A percentile compares a stretch with the other conserved stretches of the same genome.
phyloP scores from a whole-genome alignment of 2,797 vertebrate genomes.

The Mormyrops boulengeri region DNA sequence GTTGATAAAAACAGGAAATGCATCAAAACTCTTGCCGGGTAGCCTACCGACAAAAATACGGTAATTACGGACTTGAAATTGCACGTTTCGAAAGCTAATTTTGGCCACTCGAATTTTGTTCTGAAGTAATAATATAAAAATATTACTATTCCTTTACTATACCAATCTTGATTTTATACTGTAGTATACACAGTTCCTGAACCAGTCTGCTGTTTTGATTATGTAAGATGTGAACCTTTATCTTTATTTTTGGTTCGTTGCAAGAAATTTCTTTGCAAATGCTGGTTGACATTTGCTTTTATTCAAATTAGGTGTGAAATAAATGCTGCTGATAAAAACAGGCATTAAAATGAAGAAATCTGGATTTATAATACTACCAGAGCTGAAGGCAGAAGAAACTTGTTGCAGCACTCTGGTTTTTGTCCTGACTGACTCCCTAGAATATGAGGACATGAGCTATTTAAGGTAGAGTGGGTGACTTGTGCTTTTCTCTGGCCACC shows the following conservation, averaged over 20 bases:
- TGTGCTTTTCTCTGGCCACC: neutral
- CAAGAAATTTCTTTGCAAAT: neutral
- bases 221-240: neutral
- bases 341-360: neutral
- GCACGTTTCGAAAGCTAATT: neutral
- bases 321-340: neutral
- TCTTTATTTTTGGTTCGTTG: neutral
- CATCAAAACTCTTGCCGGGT: neutral
- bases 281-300: neutral
- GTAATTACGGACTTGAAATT: neutral
- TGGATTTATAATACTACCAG: neutral
- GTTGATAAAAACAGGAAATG: neutral
- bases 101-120: neutral
- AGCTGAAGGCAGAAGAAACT: neutral
- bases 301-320: neutral
- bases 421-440: neutral
- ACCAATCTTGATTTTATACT: neutral
- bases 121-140: neutral
- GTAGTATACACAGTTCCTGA: neutral
- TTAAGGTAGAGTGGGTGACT: neutral
- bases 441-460: neutral
- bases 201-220: neutral
- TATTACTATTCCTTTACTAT: neutral
- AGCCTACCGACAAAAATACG: neutral
- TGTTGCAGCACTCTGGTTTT: neutral